A percentile compares a stretch with the other conserved stretches of the same genome.
phyloP scores from a whole-genome alignment of 2,113 vertebrate species.

The Pluvianellus socialis region DNA sequence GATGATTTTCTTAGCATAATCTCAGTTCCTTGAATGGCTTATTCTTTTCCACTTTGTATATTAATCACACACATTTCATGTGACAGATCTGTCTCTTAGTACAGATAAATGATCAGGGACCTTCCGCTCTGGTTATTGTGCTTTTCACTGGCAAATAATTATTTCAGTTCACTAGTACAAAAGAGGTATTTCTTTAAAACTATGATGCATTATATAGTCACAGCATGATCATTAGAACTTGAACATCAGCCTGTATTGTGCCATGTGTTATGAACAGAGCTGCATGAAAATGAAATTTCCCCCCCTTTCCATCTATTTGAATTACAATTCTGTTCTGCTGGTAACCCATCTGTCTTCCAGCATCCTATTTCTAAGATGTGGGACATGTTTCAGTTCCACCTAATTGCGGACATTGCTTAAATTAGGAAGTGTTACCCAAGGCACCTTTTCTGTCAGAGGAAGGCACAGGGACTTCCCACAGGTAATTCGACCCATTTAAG shows the following conservation, averaged over 20 bases:
- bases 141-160: slow-evolving; percentile 12
- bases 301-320: background rate
- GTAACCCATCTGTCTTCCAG: background rate
- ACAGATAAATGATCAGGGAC: background rate
- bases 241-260: background rate
- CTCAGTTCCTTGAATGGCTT: background rate
- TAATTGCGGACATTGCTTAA: background rate
- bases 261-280: background rate
- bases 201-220: background rate
- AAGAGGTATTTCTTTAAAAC: background rate
- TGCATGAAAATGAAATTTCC: background rate
- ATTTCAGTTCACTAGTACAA: background rate
- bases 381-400: background rate
- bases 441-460: background rate
- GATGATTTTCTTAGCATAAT: background rate
- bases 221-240: background rate
- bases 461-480: background rate
- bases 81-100: background rate
- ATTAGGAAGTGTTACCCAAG: background rate
- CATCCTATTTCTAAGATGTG: background rate
- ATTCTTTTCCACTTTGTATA: slow-evolving; percentile 9
- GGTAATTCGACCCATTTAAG: background rate
- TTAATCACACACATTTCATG: slow-evolving; percentile 12
- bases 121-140: background rate
- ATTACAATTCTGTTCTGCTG: background rate